A percentile compares a stretch with the other conserved stretches of the same genome.
phyloP scores from a whole-genome alignment of 1,140 invertebrate species.

The Penaeus vannamei region DNA sequence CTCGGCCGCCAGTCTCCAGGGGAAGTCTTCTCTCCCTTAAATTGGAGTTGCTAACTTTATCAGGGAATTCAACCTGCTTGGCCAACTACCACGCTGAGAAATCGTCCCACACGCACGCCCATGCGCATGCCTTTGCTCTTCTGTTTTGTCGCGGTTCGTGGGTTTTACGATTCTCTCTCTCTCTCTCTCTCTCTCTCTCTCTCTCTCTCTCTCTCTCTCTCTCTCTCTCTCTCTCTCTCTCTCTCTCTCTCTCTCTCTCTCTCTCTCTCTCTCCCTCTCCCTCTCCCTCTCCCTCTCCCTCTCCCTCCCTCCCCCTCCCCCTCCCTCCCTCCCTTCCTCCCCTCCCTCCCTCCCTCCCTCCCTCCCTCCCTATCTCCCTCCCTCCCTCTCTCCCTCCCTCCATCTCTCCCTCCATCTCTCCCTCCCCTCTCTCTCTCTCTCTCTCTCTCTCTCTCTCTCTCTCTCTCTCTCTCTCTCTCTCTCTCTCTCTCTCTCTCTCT shows the following conservation, averaged over 20 bases:
- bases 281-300: constrained; percentile 22
- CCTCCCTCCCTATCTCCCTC: background rate
- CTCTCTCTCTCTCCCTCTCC: background rate
- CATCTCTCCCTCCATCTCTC: background rate
- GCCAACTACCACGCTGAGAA: too few species aligned
- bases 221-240: background rate
- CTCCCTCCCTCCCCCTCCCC: background rate
- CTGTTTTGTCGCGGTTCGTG: too few species aligned
- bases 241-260: background rate
- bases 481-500: background rate
- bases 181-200: background rate
- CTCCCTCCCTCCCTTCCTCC: background rate
- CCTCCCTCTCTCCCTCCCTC: background rate
- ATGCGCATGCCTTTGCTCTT: too few species aligned
- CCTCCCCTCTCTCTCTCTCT: background rate
- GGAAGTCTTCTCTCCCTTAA: too few species aligned
- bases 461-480: constrained; percentile 34
- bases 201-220: background rate
- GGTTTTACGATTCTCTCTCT: too few species aligned
- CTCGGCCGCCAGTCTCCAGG: too few species aligned
- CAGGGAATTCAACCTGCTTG: too few species aligned
- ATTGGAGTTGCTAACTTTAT: too few species aligned
- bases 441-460: constrained; percentile 6
- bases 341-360: background rate
- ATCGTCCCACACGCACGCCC: too few species aligned